Conservation (phyloP, 2,888 invertebrate genomes). For the Philonicus albiceps region DNA sequence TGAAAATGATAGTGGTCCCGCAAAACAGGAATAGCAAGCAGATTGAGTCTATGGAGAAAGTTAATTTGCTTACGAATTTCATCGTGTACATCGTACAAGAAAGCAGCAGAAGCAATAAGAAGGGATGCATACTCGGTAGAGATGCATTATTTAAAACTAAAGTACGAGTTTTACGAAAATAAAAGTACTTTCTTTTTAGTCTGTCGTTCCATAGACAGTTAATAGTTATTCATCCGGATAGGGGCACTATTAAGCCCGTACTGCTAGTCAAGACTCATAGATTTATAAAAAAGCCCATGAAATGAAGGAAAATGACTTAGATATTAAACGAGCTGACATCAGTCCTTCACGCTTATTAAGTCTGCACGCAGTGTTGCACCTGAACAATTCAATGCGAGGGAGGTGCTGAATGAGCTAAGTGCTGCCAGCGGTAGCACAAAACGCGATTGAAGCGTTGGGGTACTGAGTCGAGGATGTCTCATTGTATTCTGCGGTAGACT, state of each 20-base stretch:
- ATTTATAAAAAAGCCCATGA: background rate
- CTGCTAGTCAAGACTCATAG: background rate
- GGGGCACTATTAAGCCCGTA: background rate
- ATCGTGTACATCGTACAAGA: background rate
- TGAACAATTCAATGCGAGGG: conserved; percentile 1
- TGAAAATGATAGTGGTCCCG: conserved; percentile 5
- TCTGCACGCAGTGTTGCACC: conserved; percentile 23
- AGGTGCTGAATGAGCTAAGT: background rate
- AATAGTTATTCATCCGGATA: background rate
- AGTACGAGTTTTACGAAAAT: background rate
- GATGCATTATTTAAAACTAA: background rate
- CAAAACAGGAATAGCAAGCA: conserved; percentile 13
- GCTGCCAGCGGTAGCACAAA: background rate
- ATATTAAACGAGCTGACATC: conserved; percentile 7
- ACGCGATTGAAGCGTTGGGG: background rate
- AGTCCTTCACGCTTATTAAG: conserved; percentile 11
- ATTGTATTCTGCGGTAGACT: background rate
- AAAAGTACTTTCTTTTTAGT: background rate
- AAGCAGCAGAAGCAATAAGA: background rate
- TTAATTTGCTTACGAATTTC: conserved; percentile 20
- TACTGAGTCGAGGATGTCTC: background rate
- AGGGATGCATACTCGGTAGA: background rate
- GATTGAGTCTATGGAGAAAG: conserved; percentile 21
- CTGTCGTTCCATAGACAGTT: background rate
- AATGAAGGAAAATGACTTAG: conserved; percentile 15